Conservation (phyloP, 2,113 vertebrate species). For the Xenopus borealis region DNA sequence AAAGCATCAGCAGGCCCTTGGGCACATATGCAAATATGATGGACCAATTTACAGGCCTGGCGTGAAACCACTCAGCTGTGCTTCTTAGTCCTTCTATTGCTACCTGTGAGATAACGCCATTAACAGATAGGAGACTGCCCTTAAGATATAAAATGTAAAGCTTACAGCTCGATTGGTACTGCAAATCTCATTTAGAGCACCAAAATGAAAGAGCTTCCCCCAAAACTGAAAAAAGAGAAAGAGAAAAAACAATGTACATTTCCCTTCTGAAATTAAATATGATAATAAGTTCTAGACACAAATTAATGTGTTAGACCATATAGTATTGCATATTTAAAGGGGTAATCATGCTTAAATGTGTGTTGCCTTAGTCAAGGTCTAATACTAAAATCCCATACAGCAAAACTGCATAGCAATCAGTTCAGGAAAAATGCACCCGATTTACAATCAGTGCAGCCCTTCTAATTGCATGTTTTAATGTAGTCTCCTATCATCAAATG, state of each 20-base stretch:
- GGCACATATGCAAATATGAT: constrained; percentile 37
- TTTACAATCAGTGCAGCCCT: no score
- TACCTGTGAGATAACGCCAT: constrained; percentile 46
- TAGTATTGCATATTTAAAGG: no score
- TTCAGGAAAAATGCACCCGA: no score
- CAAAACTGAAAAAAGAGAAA: not conserved
- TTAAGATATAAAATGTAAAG: constrained; percentile 18
- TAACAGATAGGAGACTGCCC: constrained; percentile 41
- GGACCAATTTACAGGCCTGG: constrained; percentile 44
- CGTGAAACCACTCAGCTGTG: constrained; percentile 43
- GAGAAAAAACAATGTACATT: not conserved
- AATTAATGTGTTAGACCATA: no score
- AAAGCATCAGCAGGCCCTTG: constrained; percentile 20
- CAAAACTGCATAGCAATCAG: no score
- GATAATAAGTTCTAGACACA: no score
- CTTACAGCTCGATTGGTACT: constrained; percentile 7
- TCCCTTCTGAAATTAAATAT: not conserved
- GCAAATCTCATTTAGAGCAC: constrained; percentile 17
- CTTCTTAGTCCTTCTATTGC: constrained; percentile 35
- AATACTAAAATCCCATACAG: no score
- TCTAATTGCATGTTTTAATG: no score
- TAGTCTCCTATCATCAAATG: no score
- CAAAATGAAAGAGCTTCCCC: not conserved
- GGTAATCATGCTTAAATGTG: no score
- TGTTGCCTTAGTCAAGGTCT: no score